Evolutionary conservation across 37 sponge, comb jelly and placozoan species (phyloP).

Genomic region (Hormiphora californensis): DNA sequence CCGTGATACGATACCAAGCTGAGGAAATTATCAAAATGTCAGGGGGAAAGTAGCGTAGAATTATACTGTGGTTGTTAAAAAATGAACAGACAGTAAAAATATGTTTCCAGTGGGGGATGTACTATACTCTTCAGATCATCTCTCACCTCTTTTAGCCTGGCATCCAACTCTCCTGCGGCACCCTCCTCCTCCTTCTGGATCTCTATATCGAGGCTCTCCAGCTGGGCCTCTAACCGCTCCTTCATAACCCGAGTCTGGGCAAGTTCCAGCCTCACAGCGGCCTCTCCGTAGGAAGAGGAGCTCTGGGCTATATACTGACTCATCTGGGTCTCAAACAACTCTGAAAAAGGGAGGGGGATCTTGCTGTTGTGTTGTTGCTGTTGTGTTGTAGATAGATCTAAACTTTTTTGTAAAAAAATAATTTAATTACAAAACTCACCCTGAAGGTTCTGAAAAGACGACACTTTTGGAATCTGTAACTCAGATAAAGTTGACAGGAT

Average conservation of each 20-base stretch:
- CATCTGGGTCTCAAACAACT: neutral
- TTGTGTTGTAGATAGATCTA: no score
- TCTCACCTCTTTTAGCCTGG: slow-evolving; percentile 19
- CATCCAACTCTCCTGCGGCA: neutral
- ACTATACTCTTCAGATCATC: no score
- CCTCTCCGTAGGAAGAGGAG: slow-evolving; percentile 50
- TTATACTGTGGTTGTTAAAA: no score
- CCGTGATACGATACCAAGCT: slow-evolving; percentile 21
- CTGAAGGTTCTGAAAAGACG: neutral
- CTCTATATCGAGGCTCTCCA: neutral
- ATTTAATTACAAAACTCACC: no score
- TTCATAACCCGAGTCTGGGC: slow-evolving; percentile 15
- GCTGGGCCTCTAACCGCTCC: slow-evolving; percentile 49
- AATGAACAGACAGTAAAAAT: no score
- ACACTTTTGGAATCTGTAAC: slow-evolving; percentile 14
- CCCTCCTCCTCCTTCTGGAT: slow-evolving; percentile 23
- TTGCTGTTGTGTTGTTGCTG: no score
- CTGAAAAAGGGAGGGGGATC: neutral
- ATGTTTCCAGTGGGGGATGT: no score
- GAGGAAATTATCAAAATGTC: no score
- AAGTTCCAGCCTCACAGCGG: slow-evolving; percentile 23
- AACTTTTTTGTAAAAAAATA: no score
- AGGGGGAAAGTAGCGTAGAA: no score
- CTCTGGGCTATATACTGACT: slow-evolving; percentile 16
- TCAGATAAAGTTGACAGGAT: slow-evolving; percentile 17